Percentiles rank a stretch among this genome's conserved stretches.
phyloP scores from a whole-genome alignment of 2,113 vertebrate genomes.

The Archilochus colubris region DNA sequence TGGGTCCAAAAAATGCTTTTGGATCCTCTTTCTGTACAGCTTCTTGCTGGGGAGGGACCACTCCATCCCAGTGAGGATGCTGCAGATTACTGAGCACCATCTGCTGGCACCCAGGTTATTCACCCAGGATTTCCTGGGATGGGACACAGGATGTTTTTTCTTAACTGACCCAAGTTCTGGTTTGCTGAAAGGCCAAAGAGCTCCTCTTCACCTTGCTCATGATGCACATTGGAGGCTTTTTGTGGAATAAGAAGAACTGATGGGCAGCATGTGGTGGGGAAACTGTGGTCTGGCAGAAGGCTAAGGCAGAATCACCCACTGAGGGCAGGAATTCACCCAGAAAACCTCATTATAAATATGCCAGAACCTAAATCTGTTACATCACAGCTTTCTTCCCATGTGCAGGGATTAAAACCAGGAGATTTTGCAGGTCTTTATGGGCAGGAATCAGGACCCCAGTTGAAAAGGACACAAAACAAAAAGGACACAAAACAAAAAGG shows the following conservation, averaged over 20 bases:
- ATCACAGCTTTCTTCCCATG: neutral
- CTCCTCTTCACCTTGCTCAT: neutral
- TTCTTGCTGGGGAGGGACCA: neutral
- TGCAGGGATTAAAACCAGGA: neutral
- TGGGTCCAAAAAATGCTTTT: neutral
- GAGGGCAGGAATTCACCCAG: neutral
- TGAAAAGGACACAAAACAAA: neutral
- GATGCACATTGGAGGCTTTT: neutral
- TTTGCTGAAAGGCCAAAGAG: neutral
- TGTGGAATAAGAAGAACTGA: neutral
- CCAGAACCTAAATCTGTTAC: neutral
- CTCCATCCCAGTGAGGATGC: neutral
- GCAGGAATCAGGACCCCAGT: neutral
- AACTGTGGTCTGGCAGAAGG: neutral
- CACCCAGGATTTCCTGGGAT: neutral
- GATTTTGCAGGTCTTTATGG: neutral
- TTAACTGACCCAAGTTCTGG: neutral
- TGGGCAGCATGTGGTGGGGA: accelerated
- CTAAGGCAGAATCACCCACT: neutral
- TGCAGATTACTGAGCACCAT: slow-evolving; percentile 36
- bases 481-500: neutral
- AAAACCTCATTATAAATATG: neutral
- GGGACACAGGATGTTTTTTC: accelerated
- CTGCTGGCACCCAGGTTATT: slow-evolving; percentile 43
- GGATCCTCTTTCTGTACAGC: neutral